phyloP scores from a whole-genome alignment of 2,888 invertebrate species.

The Parnassius mnemosyne region DNA sequence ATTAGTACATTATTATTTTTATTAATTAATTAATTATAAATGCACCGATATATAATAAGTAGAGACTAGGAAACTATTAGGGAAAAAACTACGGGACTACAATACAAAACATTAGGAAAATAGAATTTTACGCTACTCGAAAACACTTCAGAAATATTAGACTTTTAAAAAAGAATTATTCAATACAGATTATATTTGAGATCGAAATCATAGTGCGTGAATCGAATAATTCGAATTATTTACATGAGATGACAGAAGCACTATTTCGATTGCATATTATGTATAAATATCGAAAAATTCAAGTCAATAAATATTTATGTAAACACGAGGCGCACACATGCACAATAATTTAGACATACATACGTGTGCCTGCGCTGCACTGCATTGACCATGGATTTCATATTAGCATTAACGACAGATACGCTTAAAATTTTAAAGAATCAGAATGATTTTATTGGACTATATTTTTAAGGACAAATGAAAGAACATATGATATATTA shows the following conservation, averaged over 20 bases:
- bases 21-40: constrained; percentile 57
- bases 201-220: constrained; percentile 35
- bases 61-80: constrained; percentile 70
- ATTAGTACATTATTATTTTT: constrained; percentile 63
- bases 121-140: constrained; percentile 68
- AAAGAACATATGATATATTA: too few relatives aligned
- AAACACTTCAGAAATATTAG: constrained; percentile 62
- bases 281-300: constrained; percentile 59
- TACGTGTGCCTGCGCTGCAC: too few relatives aligned
- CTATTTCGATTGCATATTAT: constrained; percentile 29
- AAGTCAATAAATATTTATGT: constrained; percentile 44
- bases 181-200: constrained; percentile 32
- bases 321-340: constrained; percentile 28
- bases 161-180: constrained; percentile 46
- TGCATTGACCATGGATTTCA: background rate
- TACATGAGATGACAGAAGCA: constrained; percentile 50
- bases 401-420: background rate
- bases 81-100: constrained; percentile 64
- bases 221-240: constrained; percentile 49
- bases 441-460: background rate
- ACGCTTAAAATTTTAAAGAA: background rate
- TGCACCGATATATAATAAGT: constrained; percentile 72
- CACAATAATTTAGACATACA: background rate
- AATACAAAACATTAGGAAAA: constrained; percentile 77
- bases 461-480: too few relatives aligned